Evolutionary conservation across 2,113 vertebrate genomes (phyloP), one percentile per base, ranked within the genome.

Genomic region (Alosa alosa): DNA sequence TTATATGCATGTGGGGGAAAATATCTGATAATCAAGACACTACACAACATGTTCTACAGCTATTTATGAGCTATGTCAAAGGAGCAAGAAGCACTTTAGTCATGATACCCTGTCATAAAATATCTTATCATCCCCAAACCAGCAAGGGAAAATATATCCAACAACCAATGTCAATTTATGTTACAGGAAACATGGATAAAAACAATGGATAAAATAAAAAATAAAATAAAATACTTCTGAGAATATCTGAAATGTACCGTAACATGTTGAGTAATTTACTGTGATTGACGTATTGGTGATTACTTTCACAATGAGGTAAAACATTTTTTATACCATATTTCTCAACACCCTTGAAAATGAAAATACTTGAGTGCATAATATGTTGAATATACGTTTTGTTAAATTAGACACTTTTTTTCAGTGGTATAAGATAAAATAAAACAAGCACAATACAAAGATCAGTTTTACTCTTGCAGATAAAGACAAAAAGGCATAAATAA

Each of bases 1-100:
- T 36, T 17, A 78, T 25, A n/a, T 78, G 72, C 72, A 78, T 78
- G 0, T 78, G 72, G 39, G 17, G 39, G 39, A 75, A 39, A 36
- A 49, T 11, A 49, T 9, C 64, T 68, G 64, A 75, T 15, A 15
- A 2, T 78, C 10, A 78, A 39, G 72, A 78, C 72, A 78, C 31
- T 78, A 78, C 36, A 39, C 31, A 78, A 39, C 25, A 78, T 39
- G 36, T 78, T 31, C 36, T 10, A 50, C 36, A 18, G 25, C 83
- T n/a, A 11, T 31, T 25, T 45, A 46, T 22, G 52, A 25, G 55
- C 94, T 81, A 31, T 39, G 36, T 78, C 13, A 39, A 78, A 78
- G 31, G 39, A 39, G 31, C 72, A 78, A 78, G 13, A 78, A 78
- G 72, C 72, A 78, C 72, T 78, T 78, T 78, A 31, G 72, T 39